Evolutionary conservation across 2,113 vertebrate species (phyloP), one percentile per base, ranked within the genome.

Genomic region (Conger conger): DNA sequence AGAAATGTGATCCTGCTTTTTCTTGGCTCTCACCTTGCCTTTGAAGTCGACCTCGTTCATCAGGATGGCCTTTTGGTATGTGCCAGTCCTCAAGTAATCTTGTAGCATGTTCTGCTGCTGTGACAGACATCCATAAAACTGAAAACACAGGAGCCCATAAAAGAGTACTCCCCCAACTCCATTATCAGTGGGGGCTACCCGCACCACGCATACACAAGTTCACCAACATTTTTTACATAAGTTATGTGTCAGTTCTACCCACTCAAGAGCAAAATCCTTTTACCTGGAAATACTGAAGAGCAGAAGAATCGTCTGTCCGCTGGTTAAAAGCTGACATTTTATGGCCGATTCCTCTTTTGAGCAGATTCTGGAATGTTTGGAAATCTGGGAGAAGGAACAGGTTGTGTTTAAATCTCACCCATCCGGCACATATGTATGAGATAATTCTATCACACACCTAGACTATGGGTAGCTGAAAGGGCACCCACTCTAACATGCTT

Each of bases 61-160:
- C 27, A 97, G 88, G 36, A 96, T 93, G 86, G 93, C 95, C 89
- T 91, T 94, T 83, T 96, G 94, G 76, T 95, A 97, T 0, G 95
- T 96, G 79, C 91, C 91, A 0, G 89, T 97, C 87, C 95, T 95
- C 88, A 93, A 84, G 88, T 93, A 96, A 92, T 97, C 95, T 88
- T 96, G 94, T 37, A 96, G 93, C 89, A 95, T 92, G 84, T 92
- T 96, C 90, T 96, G 95, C 85, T 96, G 95, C 89, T 95, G 94
- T 37, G 92, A 95, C 54, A 96, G 87, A 86, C 89, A 95, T 84
- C 93, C 93, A 88, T 96, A 95, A 92, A 96, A 95, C 95, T 96
- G 78, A 17, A 82, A 86, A 87, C 84, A 36, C 3, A 87, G 86
- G 40, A 54, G 73, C 3, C 30, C 80, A 16, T 82, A 36, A n/a